Percentiles rank a stretch among this genome's conserved stretches.
Evolutionary conservation across 2,113 vertebrate species (phyloP).

Genomic region (Halcyon malimbica): DNA sequence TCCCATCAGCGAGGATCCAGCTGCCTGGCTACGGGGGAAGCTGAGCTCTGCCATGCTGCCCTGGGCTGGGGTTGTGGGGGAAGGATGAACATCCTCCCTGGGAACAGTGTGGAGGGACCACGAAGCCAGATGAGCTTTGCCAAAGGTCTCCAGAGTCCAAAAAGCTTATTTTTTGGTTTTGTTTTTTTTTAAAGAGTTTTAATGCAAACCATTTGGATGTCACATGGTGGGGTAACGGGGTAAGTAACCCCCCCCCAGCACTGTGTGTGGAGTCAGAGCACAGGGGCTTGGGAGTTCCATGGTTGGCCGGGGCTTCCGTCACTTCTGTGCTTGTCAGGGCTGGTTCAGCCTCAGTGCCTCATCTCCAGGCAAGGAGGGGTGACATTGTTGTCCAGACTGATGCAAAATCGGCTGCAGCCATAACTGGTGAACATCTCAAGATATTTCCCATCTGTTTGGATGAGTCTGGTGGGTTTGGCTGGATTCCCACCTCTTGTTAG

Average conservation of each 20-base stretch:
- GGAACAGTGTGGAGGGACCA: rapidly evolving
- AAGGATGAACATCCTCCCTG: not conserved
- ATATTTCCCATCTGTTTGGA: not conserved
- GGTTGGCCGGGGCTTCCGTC: not conserved
- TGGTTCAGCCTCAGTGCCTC: not conserved
- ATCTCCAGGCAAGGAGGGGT: not conserved
- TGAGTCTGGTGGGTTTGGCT: not conserved
- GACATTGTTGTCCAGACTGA: not conserved
- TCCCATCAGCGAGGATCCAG: not conserved
- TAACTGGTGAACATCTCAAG: not conserved
- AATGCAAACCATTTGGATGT: not conserved
- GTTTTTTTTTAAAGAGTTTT: not conserved
- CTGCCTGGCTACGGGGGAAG: not conserved
- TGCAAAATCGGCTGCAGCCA: not conserved
- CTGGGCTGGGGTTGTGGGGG: not conserved
- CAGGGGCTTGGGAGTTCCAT: not conserved
- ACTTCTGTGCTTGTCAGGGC: not conserved
- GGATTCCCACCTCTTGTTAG: not conserved
- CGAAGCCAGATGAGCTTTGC: not conserved
- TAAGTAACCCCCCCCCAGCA: no score
- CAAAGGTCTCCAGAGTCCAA: not conserved
- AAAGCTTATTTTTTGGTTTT: not conserved
- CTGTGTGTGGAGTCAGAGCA: not conserved
- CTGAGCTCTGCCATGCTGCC: not conserved
- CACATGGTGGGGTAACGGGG: not conserved